These are phyloP conservation scores for Paracyclopina nana DNA, from an alignment of 1,140 invertebrate genomes.

Conservation along the genomic window DNA sequence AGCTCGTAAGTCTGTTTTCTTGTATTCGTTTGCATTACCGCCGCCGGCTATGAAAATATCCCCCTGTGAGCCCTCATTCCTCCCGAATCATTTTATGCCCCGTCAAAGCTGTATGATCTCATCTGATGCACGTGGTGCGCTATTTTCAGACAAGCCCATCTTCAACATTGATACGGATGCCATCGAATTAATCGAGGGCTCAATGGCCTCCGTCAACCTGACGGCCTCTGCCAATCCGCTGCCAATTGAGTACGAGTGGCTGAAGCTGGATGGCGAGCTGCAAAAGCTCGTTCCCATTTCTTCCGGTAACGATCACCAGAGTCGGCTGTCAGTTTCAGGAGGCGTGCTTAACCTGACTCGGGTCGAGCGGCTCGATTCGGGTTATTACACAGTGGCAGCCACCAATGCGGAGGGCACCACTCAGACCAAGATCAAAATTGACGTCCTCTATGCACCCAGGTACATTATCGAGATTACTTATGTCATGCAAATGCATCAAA, in stretches of 20 bases:
- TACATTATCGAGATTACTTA: too few relatives aligned
- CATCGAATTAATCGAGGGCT: constrained; percentile 1
- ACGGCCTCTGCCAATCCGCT: constrained; percentile 7
- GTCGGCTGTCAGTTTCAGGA: not conserved
- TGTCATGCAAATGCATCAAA: too few relatives aligned
- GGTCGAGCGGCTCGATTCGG: not conserved
- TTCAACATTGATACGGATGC: not conserved
- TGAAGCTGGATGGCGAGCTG: not conserved
- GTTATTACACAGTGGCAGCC: constrained; percentile 6
- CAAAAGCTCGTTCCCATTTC: not conserved
- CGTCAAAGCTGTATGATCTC: too few relatives aligned
- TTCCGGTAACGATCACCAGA: not conserved
- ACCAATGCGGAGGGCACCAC: constrained; percentile 3
- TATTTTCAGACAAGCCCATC: constrained; percentile 1
- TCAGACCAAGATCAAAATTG: constrained; percentile 4
- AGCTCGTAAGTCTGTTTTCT: constrained; percentile 13
- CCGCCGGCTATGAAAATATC: too few relatives aligned
- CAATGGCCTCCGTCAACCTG: constrained; percentile 1
- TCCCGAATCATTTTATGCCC: too few relatives aligned
- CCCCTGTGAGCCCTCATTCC: too few relatives aligned
- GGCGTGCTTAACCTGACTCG: not conserved
- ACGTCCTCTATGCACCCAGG: constrained; percentile 10
- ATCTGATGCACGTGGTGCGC: too few relatives aligned
- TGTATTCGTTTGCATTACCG: too few relatives aligned
- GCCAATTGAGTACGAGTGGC: constrained; percentile 2